A percentile compares a stretch with the other conserved stretches of the same genome.
These are phyloP conservation scores for Pteruthius melanotis DNA, from an alignment of 2,113 vertebrate genomes.

Conservation along the genomic window DNA sequence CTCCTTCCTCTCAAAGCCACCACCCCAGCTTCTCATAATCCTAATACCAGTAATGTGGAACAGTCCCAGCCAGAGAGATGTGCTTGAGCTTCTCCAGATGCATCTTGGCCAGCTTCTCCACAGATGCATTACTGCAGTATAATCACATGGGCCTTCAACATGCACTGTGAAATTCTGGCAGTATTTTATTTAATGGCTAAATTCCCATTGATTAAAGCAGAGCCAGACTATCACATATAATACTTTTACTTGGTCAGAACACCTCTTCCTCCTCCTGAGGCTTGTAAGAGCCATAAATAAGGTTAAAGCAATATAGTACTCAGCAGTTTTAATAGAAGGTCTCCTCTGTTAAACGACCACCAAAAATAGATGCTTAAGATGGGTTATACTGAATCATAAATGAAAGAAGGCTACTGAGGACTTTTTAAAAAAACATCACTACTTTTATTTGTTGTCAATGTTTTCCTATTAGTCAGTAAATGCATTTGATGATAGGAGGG, in stretches of 20 bases:
- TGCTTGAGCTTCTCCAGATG: not conserved
- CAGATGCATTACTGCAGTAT: not conserved
- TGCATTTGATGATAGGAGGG: conserved; percentile 12
- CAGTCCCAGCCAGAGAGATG: not conserved
- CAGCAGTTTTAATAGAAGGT: conserved; percentile 35
- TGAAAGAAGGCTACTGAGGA: not conserved
- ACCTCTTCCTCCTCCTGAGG: conserved; percentile 14
- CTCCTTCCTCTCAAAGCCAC: not conserved
- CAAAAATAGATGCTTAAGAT: conserved; percentile 18
- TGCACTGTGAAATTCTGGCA: not conserved
- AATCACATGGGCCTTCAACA: not conserved
- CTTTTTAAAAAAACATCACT: not conserved
- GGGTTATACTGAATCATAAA: conserved; percentile 10
- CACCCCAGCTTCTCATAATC: not conserved
- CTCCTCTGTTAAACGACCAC: conserved; percentile 27
- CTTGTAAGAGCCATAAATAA: conserved; percentile 47
- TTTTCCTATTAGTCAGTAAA: conserved; percentile 45
- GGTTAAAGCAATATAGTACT: conserved; percentile 28
- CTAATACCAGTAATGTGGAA: not conserved
- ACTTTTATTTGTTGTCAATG: conserved; percentile 30
- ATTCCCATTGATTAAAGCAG: conserved; percentile 5
- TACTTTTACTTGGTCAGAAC: conserved; percentile 10
- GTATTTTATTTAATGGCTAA: not conserved
- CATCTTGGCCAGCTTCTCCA: not conserved
- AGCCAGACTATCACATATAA: not conserved